Percentiles rank a stretch among this genome's conserved stretches.
Evolutionary conservation across 2,888 invertebrate species (phyloP).

Genomic region (Eurytoma adleriae): DNA sequence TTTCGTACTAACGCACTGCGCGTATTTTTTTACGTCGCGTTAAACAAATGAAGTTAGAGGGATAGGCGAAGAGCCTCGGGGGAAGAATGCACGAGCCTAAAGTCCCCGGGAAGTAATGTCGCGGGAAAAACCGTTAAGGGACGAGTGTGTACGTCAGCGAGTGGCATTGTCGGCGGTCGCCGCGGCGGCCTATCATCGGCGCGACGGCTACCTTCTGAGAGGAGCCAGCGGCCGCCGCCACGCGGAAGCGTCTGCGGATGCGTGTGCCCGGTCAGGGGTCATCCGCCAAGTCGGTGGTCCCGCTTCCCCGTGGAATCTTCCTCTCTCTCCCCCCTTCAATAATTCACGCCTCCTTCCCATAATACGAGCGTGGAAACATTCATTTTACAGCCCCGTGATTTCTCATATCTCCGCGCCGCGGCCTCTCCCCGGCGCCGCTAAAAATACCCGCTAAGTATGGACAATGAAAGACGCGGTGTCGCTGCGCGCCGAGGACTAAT

Average conservation of each 20-base stretch:
- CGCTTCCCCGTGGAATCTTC: constrained; percentile 5
- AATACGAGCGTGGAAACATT: constrained; percentile 34
- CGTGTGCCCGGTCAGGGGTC: constrained; percentile 35
- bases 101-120: background rate
- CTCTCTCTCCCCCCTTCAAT: constrained; percentile 7
- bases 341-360: constrained; percentile 35
- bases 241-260: constrained; percentile 25
- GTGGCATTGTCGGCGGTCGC: constrained; percentile 7
- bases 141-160: constrained; percentile 17
- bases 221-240: background rate
- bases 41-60: too few species aligned
- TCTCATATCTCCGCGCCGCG: constrained; percentile 5
- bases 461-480: background rate
- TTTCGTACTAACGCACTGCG: too few species aligned
- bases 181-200: background rate
- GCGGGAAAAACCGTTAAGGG: constrained; percentile 33
- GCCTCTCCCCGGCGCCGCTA: background rate
- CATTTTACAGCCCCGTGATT: constrained; percentile 20
- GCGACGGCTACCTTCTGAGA: background rate
- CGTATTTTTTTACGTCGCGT: too few species aligned
- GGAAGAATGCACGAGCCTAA: too few species aligned
- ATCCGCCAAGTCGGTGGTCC: constrained; percentile 30
- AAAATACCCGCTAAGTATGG: constrained; percentile 6
- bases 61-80: too few species aligned
- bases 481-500: background rate